phyloP scores from a whole-genome alignment of 1,140 invertebrate species.

The Drosophila pachea region DNA sequence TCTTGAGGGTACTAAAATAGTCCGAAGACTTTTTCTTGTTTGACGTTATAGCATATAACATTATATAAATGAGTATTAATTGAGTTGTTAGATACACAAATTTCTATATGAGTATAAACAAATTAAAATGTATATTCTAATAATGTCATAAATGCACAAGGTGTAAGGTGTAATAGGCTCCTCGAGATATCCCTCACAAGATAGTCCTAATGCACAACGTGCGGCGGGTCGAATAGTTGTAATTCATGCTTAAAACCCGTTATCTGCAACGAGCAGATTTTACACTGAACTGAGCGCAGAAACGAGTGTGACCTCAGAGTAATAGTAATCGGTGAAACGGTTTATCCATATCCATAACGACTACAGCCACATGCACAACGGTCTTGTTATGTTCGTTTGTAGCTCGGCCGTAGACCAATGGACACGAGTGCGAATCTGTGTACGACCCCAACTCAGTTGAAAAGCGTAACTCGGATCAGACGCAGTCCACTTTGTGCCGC shows the following conservation, averaged over 20 bases:
- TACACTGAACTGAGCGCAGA: constrained; percentile 27
- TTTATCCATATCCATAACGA: constrained; percentile 12
- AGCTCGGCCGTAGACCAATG: neutral
- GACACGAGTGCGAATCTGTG: constrained; percentile 29
- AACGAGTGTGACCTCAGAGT: constrained; percentile 24
- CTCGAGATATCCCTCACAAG: too few relatives aligned
- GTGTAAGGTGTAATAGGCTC: too few relatives aligned
- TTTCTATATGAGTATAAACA: too few relatives aligned
- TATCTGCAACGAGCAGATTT: constrained; percentile 20
- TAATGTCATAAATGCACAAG: too few relatives aligned
- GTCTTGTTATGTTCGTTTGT: constrained; percentile 36
- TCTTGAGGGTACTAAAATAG: too few relatives aligned
- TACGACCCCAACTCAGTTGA: constrained; percentile 47
- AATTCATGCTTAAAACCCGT: neutral
- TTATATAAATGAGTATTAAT: too few relatives aligned
- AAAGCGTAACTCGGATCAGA: constrained; percentile 53
- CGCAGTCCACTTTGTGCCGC: constrained; percentile 57
- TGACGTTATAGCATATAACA: too few relatives aligned
- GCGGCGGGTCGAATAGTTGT: constrained; percentile 10
- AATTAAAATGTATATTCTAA: too few relatives aligned
- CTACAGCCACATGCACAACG: constrained; percentile 19
- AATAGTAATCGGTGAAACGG: constrained; percentile 4
- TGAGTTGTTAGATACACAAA: too few relatives aligned
- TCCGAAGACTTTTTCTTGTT: too few relatives aligned
- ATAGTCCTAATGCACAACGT: too few relatives aligned